These are phyloP conservation scores for Epinotia nisella DNA, from an alignment of 2,888 invertebrate genomes.

Conservation along the genomic window DNA sequence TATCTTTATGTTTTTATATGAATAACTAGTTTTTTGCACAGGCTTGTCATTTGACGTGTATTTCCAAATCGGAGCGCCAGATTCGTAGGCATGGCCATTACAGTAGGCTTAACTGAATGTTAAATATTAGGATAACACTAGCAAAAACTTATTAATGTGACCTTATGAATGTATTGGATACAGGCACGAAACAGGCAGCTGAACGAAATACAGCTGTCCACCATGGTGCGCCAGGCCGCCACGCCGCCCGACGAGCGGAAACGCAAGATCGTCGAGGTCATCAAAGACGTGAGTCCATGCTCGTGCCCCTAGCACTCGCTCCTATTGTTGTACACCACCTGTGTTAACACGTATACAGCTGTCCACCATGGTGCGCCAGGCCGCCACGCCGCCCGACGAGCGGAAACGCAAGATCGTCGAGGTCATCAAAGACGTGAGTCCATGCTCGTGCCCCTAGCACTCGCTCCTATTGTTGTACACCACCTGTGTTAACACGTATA, in stretches of 20 bases:
- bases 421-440: too few species aligned
- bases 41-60: background rate
- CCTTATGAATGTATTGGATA: constrained; percentile 16
- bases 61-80: background rate
- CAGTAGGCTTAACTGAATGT: background rate
- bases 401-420: too few species aligned
- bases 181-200: constrained; percentile 88
- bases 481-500: too few species aligned
- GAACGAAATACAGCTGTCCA: constrained; percentile 91
- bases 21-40: background rate
- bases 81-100: background rate
- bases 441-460: too few species aligned
- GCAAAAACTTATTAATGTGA: background rate
- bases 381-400: too few species aligned
- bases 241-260: constrained; percentile 91
- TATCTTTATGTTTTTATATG: background rate
- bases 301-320: background rate
- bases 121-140: background rate
- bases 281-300: constrained; percentile 73
- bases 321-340: too few species aligned
- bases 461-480: too few species aligned
- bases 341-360: too few species aligned
- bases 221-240: constrained; percentile 95
- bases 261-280: constrained; percentile 89
- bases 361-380: too few species aligned